phyloP scores from a whole-genome alignment of 2,888 invertebrate genomes.

The Leptopilina syphax region DNA sequence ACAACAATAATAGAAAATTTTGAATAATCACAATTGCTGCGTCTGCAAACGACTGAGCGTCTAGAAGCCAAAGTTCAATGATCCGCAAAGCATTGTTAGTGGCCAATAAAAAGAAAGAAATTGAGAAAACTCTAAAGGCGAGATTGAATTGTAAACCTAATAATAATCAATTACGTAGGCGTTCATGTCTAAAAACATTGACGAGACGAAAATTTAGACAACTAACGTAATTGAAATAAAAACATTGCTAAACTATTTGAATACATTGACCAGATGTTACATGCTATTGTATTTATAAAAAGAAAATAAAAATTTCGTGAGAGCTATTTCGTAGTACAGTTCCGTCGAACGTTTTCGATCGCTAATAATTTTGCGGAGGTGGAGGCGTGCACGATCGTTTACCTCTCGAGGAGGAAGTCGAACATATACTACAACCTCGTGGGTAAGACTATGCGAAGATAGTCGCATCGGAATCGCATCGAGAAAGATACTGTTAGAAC shows the following conservation, averaged over 20 bases:
- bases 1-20: no score
- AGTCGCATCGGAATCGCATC: conserved; percentile 58
- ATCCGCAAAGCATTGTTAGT: conserved; percentile 33
- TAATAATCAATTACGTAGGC: conserved; percentile 9
- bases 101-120: background rate
- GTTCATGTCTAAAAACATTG: background rate
- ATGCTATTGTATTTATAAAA: conserved; percentile 19
- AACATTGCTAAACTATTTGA: conserved; percentile 18
- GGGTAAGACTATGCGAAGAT: conserved; percentile 55
- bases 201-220: background rate
- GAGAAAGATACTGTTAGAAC: conserved; percentile 60
- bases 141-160: conserved; percentile 7
- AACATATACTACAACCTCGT: conserved; percentile 52
- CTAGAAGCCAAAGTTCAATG: conserved; percentile 6
- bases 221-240: background rate
- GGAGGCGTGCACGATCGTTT: conserved; percentile 58
- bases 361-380: conserved; percentile 53
- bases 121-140: conserved; percentile 4
- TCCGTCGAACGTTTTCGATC: conserved; percentile 40
- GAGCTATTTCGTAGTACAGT: conserved; percentile 45
- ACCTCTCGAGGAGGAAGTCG: conserved; percentile 49
- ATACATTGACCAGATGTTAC: background rate
- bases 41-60: background rate
- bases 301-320: conserved; percentile 45
- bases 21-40: background rate